Percentiles rank a stretch among this genome's conserved stretches.
phyloP scores from a whole-genome alignment of 2,113 vertebrate genomes.

The Archilochus colubris region DNA sequence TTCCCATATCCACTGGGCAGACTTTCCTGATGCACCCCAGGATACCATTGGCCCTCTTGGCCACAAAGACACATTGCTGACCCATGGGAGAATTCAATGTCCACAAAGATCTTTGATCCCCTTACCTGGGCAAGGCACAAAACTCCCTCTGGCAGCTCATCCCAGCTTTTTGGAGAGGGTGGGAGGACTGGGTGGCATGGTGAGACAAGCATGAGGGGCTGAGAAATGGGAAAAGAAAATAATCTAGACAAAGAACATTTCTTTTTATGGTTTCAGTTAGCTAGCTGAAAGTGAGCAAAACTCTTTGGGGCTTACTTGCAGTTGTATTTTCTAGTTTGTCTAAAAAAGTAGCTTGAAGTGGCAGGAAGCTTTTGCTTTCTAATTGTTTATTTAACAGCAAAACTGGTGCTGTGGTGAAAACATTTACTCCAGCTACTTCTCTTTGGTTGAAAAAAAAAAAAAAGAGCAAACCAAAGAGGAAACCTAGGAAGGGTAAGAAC shows the following conservation, averaged over 20 bases:
- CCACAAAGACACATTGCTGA: too few relatives aligned
- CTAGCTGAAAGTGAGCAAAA: background rate
- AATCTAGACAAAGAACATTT: fast-evolving
- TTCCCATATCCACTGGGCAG: too few relatives aligned
- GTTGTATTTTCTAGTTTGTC: background rate
- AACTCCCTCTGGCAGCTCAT: background rate
- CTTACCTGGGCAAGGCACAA: background rate
- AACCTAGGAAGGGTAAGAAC: background rate
- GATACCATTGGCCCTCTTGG: too few relatives aligned
- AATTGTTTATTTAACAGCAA: conserved; percentile 1
- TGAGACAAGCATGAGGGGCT: background rate
- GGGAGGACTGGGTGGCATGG: background rate
- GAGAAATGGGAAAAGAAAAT: background rate
- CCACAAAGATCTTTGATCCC: background rate
- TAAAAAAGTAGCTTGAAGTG: conserved; percentile 2
- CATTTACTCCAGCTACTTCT: background rate
- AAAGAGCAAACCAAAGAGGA: background rate
- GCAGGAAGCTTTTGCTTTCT: conserved; percentile 27
- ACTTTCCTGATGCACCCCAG: too few relatives aligned
- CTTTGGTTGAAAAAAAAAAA: background rate
- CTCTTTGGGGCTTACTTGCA: background rate
- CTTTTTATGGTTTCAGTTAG: background rate
- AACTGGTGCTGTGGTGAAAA: background rate
- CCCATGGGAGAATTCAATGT: too few relatives aligned
- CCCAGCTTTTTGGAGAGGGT: fast-evolving